Conservation (phyloP, 35 echinoderm and acorn worm genomes). For the Apostichopus japonicus region DNA sequence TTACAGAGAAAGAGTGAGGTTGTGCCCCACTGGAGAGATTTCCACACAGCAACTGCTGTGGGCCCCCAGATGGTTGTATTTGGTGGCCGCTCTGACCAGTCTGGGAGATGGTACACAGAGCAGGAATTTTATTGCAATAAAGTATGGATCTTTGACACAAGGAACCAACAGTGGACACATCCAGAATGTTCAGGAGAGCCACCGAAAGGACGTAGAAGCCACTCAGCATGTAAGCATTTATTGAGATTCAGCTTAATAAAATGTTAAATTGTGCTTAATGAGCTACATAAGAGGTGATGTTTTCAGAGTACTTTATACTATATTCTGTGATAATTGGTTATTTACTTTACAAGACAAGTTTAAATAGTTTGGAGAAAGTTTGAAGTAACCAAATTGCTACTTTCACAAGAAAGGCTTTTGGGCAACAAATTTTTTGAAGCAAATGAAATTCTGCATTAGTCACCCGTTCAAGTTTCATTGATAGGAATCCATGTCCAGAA, state of each 20-base stretch:
- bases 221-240: constrained; percentile 87
- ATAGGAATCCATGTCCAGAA: too few species aligned
- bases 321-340: too few species aligned
- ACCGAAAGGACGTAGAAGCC: constrained; percentile 82
- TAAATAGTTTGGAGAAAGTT: too few species aligned
- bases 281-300: not conserved
- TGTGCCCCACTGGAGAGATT: constrained; percentile 87
- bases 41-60: constrained; percentile 78
- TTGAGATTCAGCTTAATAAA: not conserved
- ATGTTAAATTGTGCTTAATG: not conserved
- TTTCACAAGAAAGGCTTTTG: too few species aligned
- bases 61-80: constrained; percentile 85
- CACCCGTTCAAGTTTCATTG: too few species aligned
- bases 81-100: constrained; percentile 84
- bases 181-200: constrained; percentile 55
- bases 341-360: too few species aligned
- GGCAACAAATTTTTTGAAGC: too few species aligned
- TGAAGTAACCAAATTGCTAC: too few species aligned
- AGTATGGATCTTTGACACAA: constrained; percentile 84
- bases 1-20: constrained; percentile 36
- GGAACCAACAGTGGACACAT: constrained; percentile 65
- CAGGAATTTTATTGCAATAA: constrained; percentile 94
- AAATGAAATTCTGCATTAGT: too few species aligned
- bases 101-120: constrained; percentile 80
- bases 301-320: too few species aligned